phyloP scores from a whole-genome alignment of 1,140 invertebrate genomes.

The silkworm (Bombyx mori) region ASM3026992v2 NC_085118.1:11476501-11477000 shows the following conservation, averaged over 20 bases:
- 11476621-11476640: too few species aligned
- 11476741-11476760: conserved; percentile 67
- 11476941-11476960: not conserved
- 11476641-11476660: too few species aligned
- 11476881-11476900: conserved; percentile 88
- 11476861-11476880: conserved; percentile 93
- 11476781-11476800: conserved; percentile 93
- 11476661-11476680: too few species aligned
- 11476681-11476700: too few species aligned
- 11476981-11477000: conserved; percentile 95
- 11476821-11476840: conserved; percentile 98
- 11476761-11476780: conserved; percentile 98
- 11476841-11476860: conserved; percentile 92
- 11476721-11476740: too few species aligned
- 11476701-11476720: not conserved
- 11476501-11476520: too few species aligned
- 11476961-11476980: conserved; percentile 79
- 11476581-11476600: too few species aligned
- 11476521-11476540: too few species aligned
- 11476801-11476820: conserved; percentile 91
- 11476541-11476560: too few species aligned
- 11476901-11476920: conserved; percentile 4
- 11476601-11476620: too few species aligned
- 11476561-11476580: too few species aligned
- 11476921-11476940: not conserved